Evolutionary conservation across 2,888 invertebrate species (phyloP).

Genomic region (Monopis laevigella): DNA sequence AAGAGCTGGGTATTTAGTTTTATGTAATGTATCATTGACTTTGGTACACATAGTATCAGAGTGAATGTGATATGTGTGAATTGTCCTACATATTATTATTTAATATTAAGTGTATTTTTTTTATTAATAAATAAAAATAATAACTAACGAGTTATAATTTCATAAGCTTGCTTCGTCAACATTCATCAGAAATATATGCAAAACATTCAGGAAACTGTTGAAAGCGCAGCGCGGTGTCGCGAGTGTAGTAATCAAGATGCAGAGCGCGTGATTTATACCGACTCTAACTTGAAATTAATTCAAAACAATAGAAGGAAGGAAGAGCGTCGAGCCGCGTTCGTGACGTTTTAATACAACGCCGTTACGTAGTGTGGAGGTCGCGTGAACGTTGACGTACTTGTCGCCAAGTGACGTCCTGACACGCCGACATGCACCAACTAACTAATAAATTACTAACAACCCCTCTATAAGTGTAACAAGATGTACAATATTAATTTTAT

Average conservation of each 20-base stretch:
- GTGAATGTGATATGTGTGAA: no score
- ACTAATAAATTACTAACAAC: neutral
- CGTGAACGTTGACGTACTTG: neutral
- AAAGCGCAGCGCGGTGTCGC: conserved; percentile 22
- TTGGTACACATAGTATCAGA: no score
- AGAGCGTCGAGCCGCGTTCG: no score
- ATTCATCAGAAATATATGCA: no score
- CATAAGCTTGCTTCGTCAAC: no score
- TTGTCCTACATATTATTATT: no score
- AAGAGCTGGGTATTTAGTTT: no score
- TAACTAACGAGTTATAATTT: no score
- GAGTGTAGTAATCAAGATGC: conserved; percentile 47
- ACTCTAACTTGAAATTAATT: conserved; percentile 59
- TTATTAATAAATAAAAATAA: no score
- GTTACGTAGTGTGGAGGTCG: conserved; percentile 1
- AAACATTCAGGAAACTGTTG: conserved; percentile 11
- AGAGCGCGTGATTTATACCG: conserved; percentile 47
- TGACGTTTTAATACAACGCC: conserved; percentile 15
- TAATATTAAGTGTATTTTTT: no score
- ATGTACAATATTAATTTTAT: no score
- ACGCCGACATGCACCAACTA: neutral
- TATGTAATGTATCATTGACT: no score
- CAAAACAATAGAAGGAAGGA: conserved; percentile 30
- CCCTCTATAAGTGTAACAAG: neutral
- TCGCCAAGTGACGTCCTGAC: neutral